Percentiles rank a stretch among this genome's conserved stretches.
phyloP scores from a whole-genome alignment of 2,888 invertebrate genomes.

The Ochlodes sylvanus region DNA sequence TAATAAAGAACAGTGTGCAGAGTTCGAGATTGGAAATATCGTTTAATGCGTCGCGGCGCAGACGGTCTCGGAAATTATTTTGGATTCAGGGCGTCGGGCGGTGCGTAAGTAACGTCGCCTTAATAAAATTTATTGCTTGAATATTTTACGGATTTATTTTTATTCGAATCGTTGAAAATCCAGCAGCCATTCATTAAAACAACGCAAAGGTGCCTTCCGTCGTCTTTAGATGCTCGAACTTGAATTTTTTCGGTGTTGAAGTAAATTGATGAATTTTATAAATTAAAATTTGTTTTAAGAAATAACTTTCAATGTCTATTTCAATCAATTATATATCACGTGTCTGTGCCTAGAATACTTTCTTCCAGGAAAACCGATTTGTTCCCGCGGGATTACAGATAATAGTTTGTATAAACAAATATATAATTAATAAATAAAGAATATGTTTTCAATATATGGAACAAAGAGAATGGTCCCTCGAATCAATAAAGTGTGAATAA shows the following conservation, averaged over 20 bases:
- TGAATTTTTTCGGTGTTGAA: not conserved
- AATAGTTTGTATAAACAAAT: too few species aligned
- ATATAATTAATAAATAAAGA: too few species aligned
- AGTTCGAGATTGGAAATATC: slow-evolving; percentile 66
- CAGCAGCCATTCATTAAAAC: slow-evolving; percentile 8
- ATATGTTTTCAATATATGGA: too few species aligned
- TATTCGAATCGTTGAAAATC: slow-evolving; percentile 8
- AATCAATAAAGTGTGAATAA: too few species aligned
- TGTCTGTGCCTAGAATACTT: too few species aligned
- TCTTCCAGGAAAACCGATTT: too few species aligned
- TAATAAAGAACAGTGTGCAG: slow-evolving; percentile 63
- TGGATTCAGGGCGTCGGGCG: slow-evolving; percentile 24
- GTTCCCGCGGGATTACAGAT: too few species aligned
- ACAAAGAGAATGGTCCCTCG: too few species aligned
- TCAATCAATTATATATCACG: too few species aligned
- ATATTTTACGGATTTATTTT: slow-evolving; percentile 28
- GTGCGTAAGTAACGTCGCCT: slow-evolving; percentile 31
- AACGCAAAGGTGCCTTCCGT: not conserved
- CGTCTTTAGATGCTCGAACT: not conserved
- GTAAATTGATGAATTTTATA: too few species aligned
- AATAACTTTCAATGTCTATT: too few species aligned
- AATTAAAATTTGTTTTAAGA: too few species aligned
- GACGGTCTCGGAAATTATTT: slow-evolving; percentile 44
- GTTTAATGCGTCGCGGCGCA: slow-evolving; percentile 51
- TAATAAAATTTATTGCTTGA: slow-evolving; percentile 35